These are phyloP conservation scores for Lamellibrachia satsuma DNA, from an alignment of 2,888 invertebrate genomes.

Conservation along the genomic window DNA sequence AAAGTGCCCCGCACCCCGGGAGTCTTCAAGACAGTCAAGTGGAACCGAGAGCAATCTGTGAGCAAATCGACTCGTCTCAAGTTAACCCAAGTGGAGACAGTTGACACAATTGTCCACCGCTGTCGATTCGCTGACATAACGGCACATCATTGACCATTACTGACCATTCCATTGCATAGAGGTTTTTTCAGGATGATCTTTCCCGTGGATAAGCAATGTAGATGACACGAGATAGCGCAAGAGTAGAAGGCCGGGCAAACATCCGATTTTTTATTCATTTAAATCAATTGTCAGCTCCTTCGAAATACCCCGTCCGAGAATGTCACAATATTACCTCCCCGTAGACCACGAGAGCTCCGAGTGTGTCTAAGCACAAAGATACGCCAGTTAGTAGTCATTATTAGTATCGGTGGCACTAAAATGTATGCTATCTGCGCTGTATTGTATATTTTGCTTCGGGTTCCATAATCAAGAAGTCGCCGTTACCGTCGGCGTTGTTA, in stretches of 20 bases:
- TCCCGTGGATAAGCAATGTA: not conserved
- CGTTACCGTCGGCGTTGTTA: too few species aligned
- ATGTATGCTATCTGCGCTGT: too few species aligned
- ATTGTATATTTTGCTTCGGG: too few species aligned
- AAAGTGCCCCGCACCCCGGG: not conserved
- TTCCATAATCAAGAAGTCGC: too few species aligned
- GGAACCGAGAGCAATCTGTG: not conserved
- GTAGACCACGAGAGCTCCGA: not conserved
- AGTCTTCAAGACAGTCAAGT: not conserved
- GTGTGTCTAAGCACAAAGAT: too few species aligned
- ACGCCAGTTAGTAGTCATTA: too few species aligned
- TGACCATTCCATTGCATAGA: not conserved
- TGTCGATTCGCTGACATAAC: not conserved
- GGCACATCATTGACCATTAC: not conserved
- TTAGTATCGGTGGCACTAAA: too few species aligned
- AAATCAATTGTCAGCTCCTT: not conserved
- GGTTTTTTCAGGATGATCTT: not conserved
- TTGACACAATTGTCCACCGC: not conserved
- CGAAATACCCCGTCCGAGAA: not conserved
- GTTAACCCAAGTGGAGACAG: not conserved
- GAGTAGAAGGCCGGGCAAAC: not conserved
- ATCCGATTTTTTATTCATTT: not conserved
- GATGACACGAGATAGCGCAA: not conserved
- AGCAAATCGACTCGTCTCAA: constrained; percentile 1
- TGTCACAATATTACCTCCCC: not conserved